These are phyloP conservation scores for Trichopoda pennipes DNA, from an alignment of 2,888 invertebrate species.

Conservation along the genomic window DNA sequence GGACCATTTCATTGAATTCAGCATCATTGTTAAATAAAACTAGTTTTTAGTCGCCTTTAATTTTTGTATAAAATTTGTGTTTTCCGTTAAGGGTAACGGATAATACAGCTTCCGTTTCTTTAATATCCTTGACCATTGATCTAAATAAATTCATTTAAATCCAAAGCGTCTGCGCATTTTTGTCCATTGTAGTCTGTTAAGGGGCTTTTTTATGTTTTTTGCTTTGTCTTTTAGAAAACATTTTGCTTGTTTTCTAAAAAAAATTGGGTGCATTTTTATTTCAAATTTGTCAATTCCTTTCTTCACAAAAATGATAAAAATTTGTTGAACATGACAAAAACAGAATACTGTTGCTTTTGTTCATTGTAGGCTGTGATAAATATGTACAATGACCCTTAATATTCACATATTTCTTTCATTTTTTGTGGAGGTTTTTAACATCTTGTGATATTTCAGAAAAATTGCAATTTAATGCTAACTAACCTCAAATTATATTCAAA, in stretches of 20 bases:
- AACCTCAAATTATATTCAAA: slow-evolving; percentile 58
- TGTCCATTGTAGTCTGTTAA: slow-evolving; percentile 19
- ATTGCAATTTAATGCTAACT: slow-evolving; percentile 51
- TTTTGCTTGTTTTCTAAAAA: slow-evolving; percentile 19
- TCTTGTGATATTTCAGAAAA: slow-evolving; percentile 8
- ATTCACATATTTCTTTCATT: not conserved
- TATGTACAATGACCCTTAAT: slow-evolving; percentile 63
- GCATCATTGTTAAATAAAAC: slow-evolving; percentile 65
- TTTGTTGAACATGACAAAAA: slow-evolving; percentile 50
- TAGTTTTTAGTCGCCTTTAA: slow-evolving; percentile 48
- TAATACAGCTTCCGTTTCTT: slow-evolving; percentile 70
- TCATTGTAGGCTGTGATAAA: slow-evolving; percentile 16
- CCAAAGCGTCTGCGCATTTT: slow-evolving; percentile 43
- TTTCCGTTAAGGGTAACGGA: slow-evolving; percentile 70
- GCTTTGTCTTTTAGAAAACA: slow-evolving; percentile 12
- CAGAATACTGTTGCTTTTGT: slow-evolving; percentile 45
- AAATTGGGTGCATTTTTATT: slow-evolving; percentile 46
- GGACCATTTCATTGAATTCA: slow-evolving; percentile 59
- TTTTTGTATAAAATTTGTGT: slow-evolving; percentile 45
- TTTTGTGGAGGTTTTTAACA: not conserved
- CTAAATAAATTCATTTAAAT: slow-evolving; percentile 56
- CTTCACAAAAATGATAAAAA: slow-evolving; percentile 24
- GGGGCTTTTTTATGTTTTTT: not conserved
- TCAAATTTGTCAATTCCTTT: slow-evolving; percentile 49
- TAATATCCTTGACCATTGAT: slow-evolving; percentile 79